Conservation (phyloP, 2,888 invertebrate species). For the Conus canariensis region DNA sequence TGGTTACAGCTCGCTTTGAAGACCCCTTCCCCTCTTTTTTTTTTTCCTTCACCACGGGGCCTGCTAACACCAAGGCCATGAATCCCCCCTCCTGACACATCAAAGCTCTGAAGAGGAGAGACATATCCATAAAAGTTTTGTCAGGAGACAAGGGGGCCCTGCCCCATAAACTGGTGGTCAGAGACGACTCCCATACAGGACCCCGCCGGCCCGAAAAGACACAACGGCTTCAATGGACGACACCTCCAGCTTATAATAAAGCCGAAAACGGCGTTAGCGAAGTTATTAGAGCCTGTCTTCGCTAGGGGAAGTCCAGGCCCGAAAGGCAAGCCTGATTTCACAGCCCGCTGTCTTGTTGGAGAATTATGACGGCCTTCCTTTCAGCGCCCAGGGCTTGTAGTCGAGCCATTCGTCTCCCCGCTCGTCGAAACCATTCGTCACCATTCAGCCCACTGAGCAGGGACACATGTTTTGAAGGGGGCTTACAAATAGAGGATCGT, state of each 20-base stretch:
- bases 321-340: slow-evolving; percentile 22
- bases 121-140: slow-evolving; percentile 28
- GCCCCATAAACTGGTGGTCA: slow-evolving; percentile 15
- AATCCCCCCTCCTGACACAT: slow-evolving; percentile 1
- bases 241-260: slow-evolving; percentile 26
- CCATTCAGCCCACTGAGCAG: neutral
- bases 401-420: neutral
- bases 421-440: slow-evolving; percentile 1
- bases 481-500: neutral
- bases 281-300: slow-evolving; percentile 26
- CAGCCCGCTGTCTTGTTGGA: slow-evolving; percentile 17
- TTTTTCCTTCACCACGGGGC: neutral
- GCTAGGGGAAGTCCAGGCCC: neutral
- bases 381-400: neutral
- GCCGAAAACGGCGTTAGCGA: slow-evolving; percentile 20
- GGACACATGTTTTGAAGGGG: slow-evolving; percentile 13
- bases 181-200: neutral
- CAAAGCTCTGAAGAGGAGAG: slow-evolving; percentile 11
- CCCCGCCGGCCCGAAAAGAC: neutral
- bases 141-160: neutral
- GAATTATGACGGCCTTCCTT: neutral
- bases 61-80: slow-evolving; percentile 7
- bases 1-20: slow-evolving; percentile 9
- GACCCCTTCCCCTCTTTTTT: neutral
- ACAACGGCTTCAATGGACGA: neutral